Evolutionary conservation across 2,797 vertebrate genomes (phyloP).

Genomic region (Diglossa cyanea): DNA sequence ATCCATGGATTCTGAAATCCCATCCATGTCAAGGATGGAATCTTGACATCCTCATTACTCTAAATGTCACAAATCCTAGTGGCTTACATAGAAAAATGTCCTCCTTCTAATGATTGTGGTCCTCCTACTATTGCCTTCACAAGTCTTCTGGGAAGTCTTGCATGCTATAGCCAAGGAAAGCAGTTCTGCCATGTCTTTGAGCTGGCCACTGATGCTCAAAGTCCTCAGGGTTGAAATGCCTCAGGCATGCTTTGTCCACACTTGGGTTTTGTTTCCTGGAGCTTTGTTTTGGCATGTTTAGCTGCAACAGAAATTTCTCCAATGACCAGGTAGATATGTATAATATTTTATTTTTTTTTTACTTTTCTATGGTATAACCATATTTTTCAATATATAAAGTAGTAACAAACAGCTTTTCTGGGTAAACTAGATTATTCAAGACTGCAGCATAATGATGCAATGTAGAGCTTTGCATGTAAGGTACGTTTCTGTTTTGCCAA

Average conservation of each 20-base stretch:
- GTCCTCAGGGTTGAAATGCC: accelerated
- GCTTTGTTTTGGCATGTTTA: neutral
- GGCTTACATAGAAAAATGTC: neutral
- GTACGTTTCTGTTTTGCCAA: neutral
- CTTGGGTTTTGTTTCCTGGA: neutral
- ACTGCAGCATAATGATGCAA: neutral
- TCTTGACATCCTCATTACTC: neutral
- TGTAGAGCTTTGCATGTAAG: neutral
- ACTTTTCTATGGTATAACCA: neutral
- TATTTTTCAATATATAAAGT: neutral
- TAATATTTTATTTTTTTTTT: neutral
- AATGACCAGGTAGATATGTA: neutral
- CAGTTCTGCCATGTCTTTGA: accelerated
- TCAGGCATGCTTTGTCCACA: neutral
- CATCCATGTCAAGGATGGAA: too few relatives aligned
- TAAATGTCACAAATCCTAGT: neutral
- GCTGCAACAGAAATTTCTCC: neutral
- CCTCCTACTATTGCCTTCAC: neutral
- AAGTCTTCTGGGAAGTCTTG: neutral
- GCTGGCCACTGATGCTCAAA: neutral
- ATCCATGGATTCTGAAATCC: too few relatives aligned
- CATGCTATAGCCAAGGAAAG: neutral
- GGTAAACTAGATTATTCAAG: neutral
- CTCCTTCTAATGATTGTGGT: neutral
- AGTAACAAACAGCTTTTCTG: neutral